Percentiles rank a stretch among this genome's conserved stretches.
Evolutionary conservation across 2,888 invertebrate species (phyloP).

Genomic region (Drosophila monieri): DNA sequence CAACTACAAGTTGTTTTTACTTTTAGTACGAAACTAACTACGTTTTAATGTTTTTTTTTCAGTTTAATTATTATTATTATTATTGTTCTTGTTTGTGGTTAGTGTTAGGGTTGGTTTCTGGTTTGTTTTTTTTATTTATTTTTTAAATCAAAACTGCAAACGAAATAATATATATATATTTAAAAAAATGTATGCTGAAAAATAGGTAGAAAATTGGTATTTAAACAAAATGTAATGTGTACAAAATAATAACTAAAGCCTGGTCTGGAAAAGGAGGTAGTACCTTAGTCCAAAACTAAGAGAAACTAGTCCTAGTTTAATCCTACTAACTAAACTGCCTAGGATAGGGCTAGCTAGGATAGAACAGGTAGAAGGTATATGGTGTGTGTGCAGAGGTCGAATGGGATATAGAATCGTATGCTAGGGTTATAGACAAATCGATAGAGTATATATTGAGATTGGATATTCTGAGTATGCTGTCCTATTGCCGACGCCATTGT

Average conservation of each 20-base stretch:
- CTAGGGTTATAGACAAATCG: slow-evolving; percentile 50
- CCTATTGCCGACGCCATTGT: slow-evolving; percentile 83
- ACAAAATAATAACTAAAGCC: slow-evolving; percentile 80
- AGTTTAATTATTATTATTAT: slow-evolving; percentile 25
- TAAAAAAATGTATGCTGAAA: slow-evolving; percentile 70
- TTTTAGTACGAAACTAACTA: slow-evolving; percentile 70
- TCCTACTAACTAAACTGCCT: slow-evolving; percentile 33
- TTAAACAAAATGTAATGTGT: slow-evolving; percentile 76
- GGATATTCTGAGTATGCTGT: slow-evolving; percentile 34
- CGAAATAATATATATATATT: slow-evolving; percentile 67
- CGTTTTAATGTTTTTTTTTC: slow-evolving; percentile 58
- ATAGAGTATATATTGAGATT: slow-evolving; percentile 43
- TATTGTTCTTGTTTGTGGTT: slow-evolving; percentile 42
- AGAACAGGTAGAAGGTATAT: neutral
- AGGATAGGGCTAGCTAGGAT: neutral
- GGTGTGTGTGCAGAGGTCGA: slow-evolving; percentile 28
- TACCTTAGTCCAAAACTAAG: slow-evolving; percentile 39
- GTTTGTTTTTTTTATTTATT: slow-evolving; percentile 33
- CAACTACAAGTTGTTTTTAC: slow-evolving; percentile 54
- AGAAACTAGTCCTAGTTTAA: neutral
- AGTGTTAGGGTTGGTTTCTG: slow-evolving; percentile 55
- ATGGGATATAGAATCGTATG: slow-evolving; percentile 27
- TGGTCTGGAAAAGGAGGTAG: slow-evolving; percentile 68
- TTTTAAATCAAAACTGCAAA: slow-evolving; percentile 72
- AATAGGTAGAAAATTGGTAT: slow-evolving; percentile 74